Evolutionary conservation across 23 tunicate species (phyloP).

Genomic region (Styela clava): DNA sequence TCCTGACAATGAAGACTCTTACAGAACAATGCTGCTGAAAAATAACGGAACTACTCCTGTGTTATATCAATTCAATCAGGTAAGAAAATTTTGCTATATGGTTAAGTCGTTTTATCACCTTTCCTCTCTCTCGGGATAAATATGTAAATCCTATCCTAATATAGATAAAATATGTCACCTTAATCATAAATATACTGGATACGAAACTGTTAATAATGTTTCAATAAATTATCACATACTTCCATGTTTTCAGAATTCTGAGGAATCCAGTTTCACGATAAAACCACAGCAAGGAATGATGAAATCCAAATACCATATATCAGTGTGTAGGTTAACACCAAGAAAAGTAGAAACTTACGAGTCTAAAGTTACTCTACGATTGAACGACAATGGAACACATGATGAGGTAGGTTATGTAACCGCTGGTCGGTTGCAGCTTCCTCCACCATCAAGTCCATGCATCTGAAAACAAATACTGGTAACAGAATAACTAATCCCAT

Average conservation of each 20-base stretch:
- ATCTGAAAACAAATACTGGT: too few relatives aligned
- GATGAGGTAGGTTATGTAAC: slow-evolving; percentile 41
- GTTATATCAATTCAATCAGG: slow-evolving; percentile 63
- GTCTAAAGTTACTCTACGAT: slow-evolving; percentile 33
- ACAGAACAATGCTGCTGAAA: slow-evolving; percentile 58
- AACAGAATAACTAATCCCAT: too few relatives aligned
- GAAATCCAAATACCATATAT: slow-evolving; percentile 43
- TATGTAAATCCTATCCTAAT: too few relatives aligned
- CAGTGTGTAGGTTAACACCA: slow-evolving; percentile 47
- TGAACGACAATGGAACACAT: slow-evolving; percentile 65
- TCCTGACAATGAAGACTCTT: slow-evolving; percentile 33
- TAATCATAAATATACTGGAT: too few relatives aligned
- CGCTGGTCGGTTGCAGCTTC: too few relatives aligned
- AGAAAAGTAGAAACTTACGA: slow-evolving; percentile 37
- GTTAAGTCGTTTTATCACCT: too few relatives aligned
- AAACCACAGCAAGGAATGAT: slow-evolving; percentile 56
- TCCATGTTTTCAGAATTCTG: neutral
- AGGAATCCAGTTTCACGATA: slow-evolving; percentile 41
- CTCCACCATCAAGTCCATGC: too few relatives aligned
- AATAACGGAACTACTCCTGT: slow-evolving; percentile 58
- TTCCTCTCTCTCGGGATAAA: too few relatives aligned
- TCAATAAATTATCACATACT: too few relatives aligned
- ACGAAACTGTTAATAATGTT: too few relatives aligned
- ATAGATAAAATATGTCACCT: too few relatives aligned
- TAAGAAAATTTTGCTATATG: too few relatives aligned